A percentile compares a stretch with the other conserved stretches of the same genome.
phyloP scores from a whole-genome alignment of 2,888 invertebrate genomes.

The Hemaris fuciformis region DNA sequence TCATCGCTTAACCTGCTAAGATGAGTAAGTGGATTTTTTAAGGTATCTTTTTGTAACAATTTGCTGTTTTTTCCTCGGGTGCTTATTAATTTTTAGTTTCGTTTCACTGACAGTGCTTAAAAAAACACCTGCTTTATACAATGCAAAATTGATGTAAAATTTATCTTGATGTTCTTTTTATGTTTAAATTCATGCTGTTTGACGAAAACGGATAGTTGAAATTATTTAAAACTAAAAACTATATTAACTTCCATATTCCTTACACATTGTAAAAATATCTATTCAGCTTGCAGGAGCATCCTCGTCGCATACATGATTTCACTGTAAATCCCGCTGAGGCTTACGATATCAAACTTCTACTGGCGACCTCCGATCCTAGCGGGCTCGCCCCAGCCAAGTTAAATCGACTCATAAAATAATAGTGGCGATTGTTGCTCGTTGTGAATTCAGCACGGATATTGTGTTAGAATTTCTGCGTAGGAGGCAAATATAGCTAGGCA shows the following conservation, averaged over 20 bases:
- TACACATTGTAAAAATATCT: slow-evolving; percentile 4
- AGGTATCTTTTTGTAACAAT: background rate
- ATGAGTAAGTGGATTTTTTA: background rate
- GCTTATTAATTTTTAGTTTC: no score
- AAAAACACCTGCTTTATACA: no score
- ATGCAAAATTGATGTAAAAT: no score
- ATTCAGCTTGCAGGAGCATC: background rate
- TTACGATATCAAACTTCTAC: slow-evolving; percentile 14
- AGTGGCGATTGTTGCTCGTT: slow-evolving; percentile 14
- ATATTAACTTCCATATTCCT: no score
- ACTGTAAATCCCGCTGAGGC: slow-evolving; percentile 11
- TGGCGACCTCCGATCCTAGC: slow-evolving; percentile 12
- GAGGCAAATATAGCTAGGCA: background rate
- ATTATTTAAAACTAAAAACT: background rate
- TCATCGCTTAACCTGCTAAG: background rate
- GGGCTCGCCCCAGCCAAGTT: slow-evolving; percentile 4
- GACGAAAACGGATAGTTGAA: no score
- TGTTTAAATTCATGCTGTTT: no score
- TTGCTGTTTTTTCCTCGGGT: no score
- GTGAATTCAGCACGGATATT: slow-evolving; percentile 6
- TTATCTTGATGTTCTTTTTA: no score
- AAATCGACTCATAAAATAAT: slow-evolving; percentile 31
- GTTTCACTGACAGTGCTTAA: no score
- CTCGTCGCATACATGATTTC: slow-evolving; percentile 7
- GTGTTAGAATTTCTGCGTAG: background rate